These are phyloP conservation scores for Pampusana beccarii DNA, from an alignment of 2,113 vertebrate genomes.

Conservation along the genomic window DNA sequence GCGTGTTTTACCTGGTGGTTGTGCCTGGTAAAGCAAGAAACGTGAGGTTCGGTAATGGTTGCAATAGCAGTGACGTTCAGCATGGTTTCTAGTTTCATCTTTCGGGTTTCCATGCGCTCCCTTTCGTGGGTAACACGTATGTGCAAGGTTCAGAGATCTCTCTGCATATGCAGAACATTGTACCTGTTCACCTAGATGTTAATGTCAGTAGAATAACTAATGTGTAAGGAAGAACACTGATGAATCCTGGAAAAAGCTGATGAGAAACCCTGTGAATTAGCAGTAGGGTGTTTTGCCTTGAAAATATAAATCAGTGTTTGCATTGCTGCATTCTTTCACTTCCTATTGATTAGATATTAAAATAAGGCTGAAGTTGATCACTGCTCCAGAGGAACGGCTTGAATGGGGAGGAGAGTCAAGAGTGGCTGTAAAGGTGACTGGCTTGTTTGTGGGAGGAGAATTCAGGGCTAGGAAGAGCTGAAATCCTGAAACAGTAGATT, in stretches of 20 bases:
- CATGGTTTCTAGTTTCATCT: neutral
- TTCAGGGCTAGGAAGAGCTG: neutral
- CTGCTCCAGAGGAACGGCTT: neutral
- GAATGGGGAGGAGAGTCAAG: neutral
- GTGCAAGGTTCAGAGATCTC: neutral
- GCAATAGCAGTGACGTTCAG: neutral
- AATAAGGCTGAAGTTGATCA: neutral
- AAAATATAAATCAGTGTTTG: neutral
- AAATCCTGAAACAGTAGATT: neutral
- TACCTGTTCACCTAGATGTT: neutral
- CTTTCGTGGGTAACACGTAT: neutral
- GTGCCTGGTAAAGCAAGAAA: neutral
- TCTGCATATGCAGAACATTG: neutral
- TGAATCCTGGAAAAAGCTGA: neutral
- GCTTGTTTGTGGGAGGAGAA: neutral
- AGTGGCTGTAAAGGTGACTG: neutral
- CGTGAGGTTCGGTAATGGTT: neutral
- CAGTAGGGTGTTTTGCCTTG: neutral
- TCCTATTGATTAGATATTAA: neutral
- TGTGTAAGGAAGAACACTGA: neutral
- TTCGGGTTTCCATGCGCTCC: neutral
- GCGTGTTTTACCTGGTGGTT: neutral
- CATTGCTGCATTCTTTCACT: neutral
- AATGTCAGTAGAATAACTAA: neutral
- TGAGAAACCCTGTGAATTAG: neutral